These are phyloP conservation scores for Apostichopus japonicus DNA, from an alignment of 35 echinoderm and acorn worm species.

Conservation along the genomic window DNA sequence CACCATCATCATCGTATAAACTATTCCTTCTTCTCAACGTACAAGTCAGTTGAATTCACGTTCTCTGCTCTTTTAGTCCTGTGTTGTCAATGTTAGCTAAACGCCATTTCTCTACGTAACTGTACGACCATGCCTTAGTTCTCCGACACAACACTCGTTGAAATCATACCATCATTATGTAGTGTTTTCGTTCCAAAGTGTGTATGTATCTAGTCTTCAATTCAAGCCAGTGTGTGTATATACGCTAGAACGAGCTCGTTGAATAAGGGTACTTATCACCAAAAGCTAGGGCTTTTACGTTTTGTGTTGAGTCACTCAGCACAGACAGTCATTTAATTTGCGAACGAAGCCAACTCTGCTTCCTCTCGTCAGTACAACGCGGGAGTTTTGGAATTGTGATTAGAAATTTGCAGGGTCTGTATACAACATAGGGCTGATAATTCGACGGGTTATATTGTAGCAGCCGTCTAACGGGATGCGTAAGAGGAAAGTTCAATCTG, in stretches of 20 bases:
- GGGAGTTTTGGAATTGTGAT: neutral
- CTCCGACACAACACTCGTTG: neutral
- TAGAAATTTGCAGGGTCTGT: too few species aligned
- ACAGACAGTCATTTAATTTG: neutral
- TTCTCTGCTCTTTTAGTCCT: too few species aligned
- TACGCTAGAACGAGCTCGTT: neutral
- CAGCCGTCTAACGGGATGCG: too few species aligned
- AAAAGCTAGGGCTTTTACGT: neutral
- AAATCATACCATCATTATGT: neutral
- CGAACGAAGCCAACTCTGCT: neutral
- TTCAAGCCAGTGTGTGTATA: neutral
- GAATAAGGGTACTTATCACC: neutral
- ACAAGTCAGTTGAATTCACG: too few species aligned
- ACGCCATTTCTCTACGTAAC: neutral
- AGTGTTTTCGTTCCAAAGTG: neutral
- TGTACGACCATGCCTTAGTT: neutral
- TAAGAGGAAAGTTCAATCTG: too few species aligned
- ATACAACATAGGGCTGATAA: too few species aligned
- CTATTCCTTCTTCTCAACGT: too few species aligned
- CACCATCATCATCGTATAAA: too few species aligned
- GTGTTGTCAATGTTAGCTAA: neutral
- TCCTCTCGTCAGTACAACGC: neutral
- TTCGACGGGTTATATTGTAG: too few species aligned
- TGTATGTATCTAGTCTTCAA: too few species aligned
- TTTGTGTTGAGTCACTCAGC: neutral